Evolutionary conservation across 2,888 invertebrate species (phyloP).

Genomic region (Lithophane semibrunnea): DNA sequence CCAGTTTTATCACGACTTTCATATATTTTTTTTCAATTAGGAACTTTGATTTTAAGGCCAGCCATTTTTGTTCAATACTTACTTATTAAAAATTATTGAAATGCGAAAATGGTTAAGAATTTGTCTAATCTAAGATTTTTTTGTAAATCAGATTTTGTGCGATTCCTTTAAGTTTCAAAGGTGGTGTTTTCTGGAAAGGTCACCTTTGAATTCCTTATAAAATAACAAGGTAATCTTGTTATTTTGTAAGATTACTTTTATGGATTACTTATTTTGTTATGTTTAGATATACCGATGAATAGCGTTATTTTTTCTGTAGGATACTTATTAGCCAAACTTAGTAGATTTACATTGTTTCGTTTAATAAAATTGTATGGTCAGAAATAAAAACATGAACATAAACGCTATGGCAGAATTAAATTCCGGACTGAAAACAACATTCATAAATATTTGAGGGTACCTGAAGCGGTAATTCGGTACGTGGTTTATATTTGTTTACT

Average conservation of each 20-base stretch:
- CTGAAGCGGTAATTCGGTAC: conserved; percentile 32
- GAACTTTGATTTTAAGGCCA: conserved; percentile 19
- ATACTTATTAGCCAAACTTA: neutral
- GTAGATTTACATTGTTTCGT: neutral
- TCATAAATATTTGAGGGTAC: conserved; percentile 33
- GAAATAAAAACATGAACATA: neutral
- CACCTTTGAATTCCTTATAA: conserved; percentile 37
- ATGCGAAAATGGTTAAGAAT: conserved; percentile 10
- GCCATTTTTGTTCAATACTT: conserved; percentile 19
- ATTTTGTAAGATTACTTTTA: conserved; percentile 22
- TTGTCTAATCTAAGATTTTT: neutral
- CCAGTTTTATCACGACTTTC: conserved; percentile 49
- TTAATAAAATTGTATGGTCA: neutral
- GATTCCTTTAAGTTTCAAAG: conserved; percentile 38
- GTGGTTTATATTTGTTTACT: conserved; percentile 45
- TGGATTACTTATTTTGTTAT: conserved; percentile 8
- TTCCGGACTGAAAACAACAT: conserved; percentile 7
- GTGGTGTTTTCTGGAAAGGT: conserved; percentile 27
- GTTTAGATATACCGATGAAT: neutral
- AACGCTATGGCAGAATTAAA: neutral
- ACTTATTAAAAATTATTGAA: conserved; percentile 4
- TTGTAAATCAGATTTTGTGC: conserved; percentile 22
- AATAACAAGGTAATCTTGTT: conserved; percentile 2
- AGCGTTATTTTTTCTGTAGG: neutral
- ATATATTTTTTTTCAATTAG: conserved; percentile 33